Conservation (phyloP, 2,113 vertebrate species). For the Callaeas wilsoni region DNA sequence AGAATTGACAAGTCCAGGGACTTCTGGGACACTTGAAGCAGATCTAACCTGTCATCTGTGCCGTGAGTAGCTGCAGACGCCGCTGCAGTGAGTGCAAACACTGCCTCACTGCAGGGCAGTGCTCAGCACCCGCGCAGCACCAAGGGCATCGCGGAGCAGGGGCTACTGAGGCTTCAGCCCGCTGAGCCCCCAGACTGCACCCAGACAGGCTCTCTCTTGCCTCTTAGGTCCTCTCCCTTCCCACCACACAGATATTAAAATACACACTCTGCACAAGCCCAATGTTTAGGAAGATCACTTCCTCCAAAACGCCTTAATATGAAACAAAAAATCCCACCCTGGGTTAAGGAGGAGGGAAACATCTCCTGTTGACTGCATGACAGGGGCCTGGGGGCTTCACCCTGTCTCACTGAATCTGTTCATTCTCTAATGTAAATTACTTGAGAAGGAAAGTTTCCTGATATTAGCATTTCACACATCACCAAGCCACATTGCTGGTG, state of each 20-base stretch:
- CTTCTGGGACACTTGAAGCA: conserved; percentile 41
- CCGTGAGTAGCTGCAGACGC: background rate
- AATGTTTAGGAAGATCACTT: background rate
- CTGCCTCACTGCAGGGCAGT: background rate
- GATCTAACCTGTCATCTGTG: conserved; percentile 42
- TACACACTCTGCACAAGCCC: background rate
- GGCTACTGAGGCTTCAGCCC: background rate
- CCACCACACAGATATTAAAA: background rate
- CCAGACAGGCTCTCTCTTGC: background rate
- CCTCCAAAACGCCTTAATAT: background rate
- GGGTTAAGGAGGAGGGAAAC: background rate
- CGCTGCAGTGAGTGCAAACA: background rate
- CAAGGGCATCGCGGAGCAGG: accelerated
- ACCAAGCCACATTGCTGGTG: background rate
- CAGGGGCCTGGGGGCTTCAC: background rate
- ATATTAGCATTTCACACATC: conserved; percentile 45
- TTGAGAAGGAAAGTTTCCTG: conserved; percentile 36
- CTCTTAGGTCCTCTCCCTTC: background rate
- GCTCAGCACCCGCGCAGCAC: background rate
- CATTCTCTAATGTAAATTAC: background rate
- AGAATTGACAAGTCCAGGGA: conserved; percentile 33
- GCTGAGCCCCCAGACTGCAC: background rate
- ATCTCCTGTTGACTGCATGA: background rate
- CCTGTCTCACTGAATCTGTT: background rate
- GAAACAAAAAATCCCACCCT: background rate